Base-by-base conservation (phyloP, 2,888 invertebrate species). In the Drosophila mulleri region DNA sequence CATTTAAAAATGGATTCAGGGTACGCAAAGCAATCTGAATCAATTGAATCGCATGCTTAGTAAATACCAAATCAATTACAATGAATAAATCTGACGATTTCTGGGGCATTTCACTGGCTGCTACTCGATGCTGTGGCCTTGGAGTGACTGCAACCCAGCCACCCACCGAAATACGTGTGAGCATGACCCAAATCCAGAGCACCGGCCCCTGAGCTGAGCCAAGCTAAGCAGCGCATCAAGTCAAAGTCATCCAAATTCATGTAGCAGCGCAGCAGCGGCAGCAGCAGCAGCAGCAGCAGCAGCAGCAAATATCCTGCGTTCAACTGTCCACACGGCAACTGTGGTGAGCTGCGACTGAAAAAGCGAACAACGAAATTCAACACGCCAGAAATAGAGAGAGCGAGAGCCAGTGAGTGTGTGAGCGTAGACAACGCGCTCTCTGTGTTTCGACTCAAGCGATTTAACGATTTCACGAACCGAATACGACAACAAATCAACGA, bases 171-270 rank as follows among this genome's bases (percentile, higher is more conserved):
- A 37, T 61, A 39, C 16, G 12, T 16, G 63, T 48, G 29, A 62
- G 79, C 65, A 57, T 77, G 77, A 77, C 77, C 77, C 80, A 77
- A 77, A 80, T 77, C 71, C 58, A 44, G 44, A 64, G 35, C 66
- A 75, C 32, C 60, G 66, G 72, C 66, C 60, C 66, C 62, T 26
- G 59, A 79, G 75, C 54, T 52, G 44, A 70, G 26, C 47, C 26
- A 12, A 20, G 23, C 53, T n/a, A 39, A 53, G 65, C 57, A 53
- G 57, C 66, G 42, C 59, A 47, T 70, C 75, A 69, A 75, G 42
- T 60, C 59, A 59, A 75, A 59, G 47, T 60, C 52, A 53, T 54
- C 20, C 60, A 53, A 76, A 58, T 65, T 39, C 39, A 57, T 42
- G 53, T 35, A 32, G 26, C 63, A 56, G 41, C 41, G 41, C 39